Evolutionary conservation across 1,140 invertebrate genomes (phyloP).

Genomic region (Thaumatotibia leucotreta): DNA sequence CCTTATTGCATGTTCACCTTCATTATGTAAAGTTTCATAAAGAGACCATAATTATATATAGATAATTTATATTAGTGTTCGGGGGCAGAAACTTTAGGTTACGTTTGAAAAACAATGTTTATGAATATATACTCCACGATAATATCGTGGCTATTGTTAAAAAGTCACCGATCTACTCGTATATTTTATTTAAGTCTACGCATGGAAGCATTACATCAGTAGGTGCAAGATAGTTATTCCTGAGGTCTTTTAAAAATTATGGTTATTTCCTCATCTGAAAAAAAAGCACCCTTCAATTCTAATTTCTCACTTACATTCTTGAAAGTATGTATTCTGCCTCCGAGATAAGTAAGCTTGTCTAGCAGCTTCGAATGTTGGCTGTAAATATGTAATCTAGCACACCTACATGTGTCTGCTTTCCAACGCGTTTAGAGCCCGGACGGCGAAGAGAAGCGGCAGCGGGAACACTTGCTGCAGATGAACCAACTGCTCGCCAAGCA

Average conservation of each 20-base stretch:
- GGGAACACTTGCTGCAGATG: conserved; percentile 91
- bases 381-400: conserved; percentile 51
- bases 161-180: too few relatives aligned
- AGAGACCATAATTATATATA: background rate
- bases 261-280: too few relatives aligned
- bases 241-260: too few relatives aligned
- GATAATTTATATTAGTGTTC: background rate
- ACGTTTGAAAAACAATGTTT: too few relatives aligned
- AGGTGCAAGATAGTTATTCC: too few relatives aligned
- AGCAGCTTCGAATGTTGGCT: conserved; percentile 68
- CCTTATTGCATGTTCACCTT: conserved; percentile 40
- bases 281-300: too few relatives aligned
- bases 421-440: conserved; percentile 78
- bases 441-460: conserved; percentile 88
- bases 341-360: conserved; percentile 37
- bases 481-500: conserved; percentile 95
- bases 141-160: too few relatives aligned
- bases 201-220: too few relatives aligned
- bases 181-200: too few relatives aligned
- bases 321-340: conserved; percentile 26
- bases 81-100: background rate
- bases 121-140: too few relatives aligned
- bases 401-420: conserved; percentile 54
- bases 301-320: background rate
- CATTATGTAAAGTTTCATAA: background rate